A percentile compares a stretch with the other conserved stretches of the same genome.
Evolutionary conservation across 1,140 invertebrate genomes (phyloP).

Genomic region (Penaeus japonicus): DNA sequence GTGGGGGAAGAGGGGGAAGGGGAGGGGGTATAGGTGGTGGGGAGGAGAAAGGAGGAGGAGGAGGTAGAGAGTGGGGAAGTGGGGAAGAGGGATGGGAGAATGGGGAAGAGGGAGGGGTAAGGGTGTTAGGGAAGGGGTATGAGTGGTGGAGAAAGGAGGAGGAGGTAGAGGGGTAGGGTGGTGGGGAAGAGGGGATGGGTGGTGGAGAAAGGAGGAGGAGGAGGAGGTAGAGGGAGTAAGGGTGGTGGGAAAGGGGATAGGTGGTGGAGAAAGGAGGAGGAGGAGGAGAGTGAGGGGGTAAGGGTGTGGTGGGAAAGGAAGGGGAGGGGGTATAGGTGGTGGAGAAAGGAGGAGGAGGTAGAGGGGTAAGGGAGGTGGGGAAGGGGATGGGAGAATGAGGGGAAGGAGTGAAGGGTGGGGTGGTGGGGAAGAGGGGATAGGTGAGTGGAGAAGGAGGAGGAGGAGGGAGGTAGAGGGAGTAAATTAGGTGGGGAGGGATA

Average conservation of each 20-base stretch:
- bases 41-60: not conserved
- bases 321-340: not conserved
- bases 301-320: not conserved
- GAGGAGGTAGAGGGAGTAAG: not conserved
- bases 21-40: not conserved
- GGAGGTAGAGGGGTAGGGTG: not conserved
- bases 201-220: not conserved
- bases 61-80: not conserved
- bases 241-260: not conserved
- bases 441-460: not conserved
- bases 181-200: not conserved
- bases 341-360: not conserved
- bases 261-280: not conserved
- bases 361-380: not conserved
- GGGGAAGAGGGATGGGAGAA: not conserved
- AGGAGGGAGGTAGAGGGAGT: not conserved
- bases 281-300: not conserved
- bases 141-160: not conserved
- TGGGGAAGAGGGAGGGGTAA: not conserved
- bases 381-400: not conserved
- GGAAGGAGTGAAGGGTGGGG: no score
- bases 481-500: not conserved
- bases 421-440: not conserved
- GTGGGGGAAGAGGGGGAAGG: not conserved
- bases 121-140: not conserved